Conservation (phyloP, 2,113 vertebrate species). For the Trochalopteron elliotii region DNA sequence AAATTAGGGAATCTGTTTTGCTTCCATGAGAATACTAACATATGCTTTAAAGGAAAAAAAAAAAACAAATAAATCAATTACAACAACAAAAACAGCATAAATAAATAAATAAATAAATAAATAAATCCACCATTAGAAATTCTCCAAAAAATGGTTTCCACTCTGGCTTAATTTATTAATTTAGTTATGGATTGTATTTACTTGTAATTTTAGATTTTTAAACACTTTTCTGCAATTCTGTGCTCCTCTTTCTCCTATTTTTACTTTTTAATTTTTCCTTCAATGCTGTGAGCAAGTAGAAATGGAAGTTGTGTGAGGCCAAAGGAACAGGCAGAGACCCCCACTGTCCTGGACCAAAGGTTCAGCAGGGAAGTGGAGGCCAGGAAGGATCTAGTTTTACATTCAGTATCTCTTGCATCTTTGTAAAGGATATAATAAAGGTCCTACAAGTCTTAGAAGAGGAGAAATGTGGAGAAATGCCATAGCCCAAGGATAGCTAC, state of each 20-base stretch:
- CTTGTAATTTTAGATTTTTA: neutral
- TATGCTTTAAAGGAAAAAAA: neutral
- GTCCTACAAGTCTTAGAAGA: neutral
- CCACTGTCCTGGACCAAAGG: neutral
- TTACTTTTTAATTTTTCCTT: neutral
- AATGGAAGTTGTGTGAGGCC: neutral
- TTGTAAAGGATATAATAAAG: neutral
- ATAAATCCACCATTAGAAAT: neutral
- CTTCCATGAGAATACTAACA: neutral
- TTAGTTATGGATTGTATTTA: neutral
- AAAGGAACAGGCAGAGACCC: neutral
- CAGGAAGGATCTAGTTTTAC: neutral
- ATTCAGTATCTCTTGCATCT: neutral
- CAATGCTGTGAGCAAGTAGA: neutral
- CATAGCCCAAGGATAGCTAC: neutral
- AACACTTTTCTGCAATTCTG: neutral
- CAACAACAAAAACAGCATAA: neutral
- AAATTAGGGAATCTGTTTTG: neutral
- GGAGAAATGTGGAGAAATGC: neutral
- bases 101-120: neutral
- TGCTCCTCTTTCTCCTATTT: neutral
- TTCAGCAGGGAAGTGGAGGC: neutral
- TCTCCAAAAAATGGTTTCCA: accelerated
- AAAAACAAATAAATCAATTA: neutral
- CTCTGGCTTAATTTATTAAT: neutral